Evolutionary conservation across 2,888 invertebrate genomes (phyloP).

Genomic region (Drosophila macrospina): DNA sequence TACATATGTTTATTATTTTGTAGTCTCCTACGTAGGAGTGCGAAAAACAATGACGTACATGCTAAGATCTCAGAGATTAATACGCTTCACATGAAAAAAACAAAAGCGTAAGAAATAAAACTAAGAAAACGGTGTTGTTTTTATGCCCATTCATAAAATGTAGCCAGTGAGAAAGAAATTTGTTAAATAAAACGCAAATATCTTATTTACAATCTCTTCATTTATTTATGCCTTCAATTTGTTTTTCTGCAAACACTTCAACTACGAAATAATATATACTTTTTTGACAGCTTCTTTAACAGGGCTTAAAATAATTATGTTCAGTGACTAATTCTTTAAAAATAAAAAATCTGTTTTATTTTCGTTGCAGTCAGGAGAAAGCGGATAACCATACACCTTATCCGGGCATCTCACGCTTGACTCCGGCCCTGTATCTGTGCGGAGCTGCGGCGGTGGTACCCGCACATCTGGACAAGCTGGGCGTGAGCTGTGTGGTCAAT

Average conservation of each 20-base stretch:
- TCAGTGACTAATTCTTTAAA: slow-evolving; percentile 33
- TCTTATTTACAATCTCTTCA: slow-evolving; percentile 27
- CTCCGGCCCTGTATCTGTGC: slow-evolving; percentile 90
- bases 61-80: slow-evolving; percentile 41
- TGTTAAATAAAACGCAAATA: slow-evolving; percentile 42
- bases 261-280: slow-evolving; percentile 12
- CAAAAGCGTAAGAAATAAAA: slow-evolving; percentile 1
- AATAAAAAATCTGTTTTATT: neutral
- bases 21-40: slow-evolving; percentile 13
- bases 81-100: slow-evolving; percentile 28
- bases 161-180: slow-evolving; percentile 23
- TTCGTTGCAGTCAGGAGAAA: slow-evolving; percentile 52
- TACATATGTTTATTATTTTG: slow-evolving; percentile 65
- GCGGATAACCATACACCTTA: slow-evolving; percentile 76
- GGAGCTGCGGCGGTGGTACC: slow-evolving; percentile 92
- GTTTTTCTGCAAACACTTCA: slow-evolving; percentile 11
- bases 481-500: slow-evolving; percentile 92
- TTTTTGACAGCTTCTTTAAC: slow-evolving; percentile 45
- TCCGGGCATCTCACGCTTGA: slow-evolving; percentile 90
- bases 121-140: slow-evolving; percentile 22
- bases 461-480: slow-evolving; percentile 88
- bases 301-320: slow-evolving; percentile 28
- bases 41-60: slow-evolving; percentile 67
- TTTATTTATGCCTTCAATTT: slow-evolving; percentile 22
- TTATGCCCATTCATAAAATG: slow-evolving; percentile 71